Evolutionary conservation across 2,888 invertebrate genomes (phyloP).

Genomic region (Nezara viridula): DNA sequence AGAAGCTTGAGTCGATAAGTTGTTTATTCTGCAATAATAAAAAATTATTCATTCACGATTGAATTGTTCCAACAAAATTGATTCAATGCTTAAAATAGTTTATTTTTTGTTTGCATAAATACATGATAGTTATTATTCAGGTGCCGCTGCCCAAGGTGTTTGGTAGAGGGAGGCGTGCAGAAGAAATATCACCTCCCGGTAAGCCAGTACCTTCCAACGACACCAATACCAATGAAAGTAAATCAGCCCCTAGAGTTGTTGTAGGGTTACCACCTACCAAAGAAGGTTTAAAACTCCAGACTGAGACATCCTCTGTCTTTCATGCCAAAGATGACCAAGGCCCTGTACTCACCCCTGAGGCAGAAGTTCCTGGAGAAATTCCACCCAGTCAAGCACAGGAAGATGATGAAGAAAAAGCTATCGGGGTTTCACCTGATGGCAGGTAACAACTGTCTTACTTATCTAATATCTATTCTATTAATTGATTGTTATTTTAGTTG

Average conservation of each 20-base stretch:
- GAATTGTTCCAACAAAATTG: neutral
- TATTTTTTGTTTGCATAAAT: neutral
- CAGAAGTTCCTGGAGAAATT: constrained; percentile 48
- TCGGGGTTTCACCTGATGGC: constrained; percentile 93
- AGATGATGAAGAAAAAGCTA: constrained; percentile 90
- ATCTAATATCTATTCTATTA: neutral
- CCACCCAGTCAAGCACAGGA: constrained; percentile 70
- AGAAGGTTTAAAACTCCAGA: constrained; percentile 41
- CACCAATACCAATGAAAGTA: constrained; percentile 39
- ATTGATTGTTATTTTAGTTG: no score
- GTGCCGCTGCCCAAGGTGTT: constrained; percentile 64
- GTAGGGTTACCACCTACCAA: constrained; percentile 47
- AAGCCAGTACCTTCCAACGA: constrained; percentile 40
- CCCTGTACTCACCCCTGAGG: constrained; percentile 48
- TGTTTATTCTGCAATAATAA: neutral
- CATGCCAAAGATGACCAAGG: constrained; percentile 44
- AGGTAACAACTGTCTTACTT: constrained; percentile 71
- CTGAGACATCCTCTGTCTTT: constrained; percentile 19
- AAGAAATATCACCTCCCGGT: constrained; percentile 57
- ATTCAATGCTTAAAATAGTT: neutral
- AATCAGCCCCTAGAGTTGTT: constrained; percentile 40
- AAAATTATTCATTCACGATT: neutral
- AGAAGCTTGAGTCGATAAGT: neutral
- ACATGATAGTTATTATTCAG: constrained; percentile 39
- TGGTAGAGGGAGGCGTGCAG: constrained; percentile 61